Conservation (phyloP, 2,797 vertebrate genomes). For the Phataginus tetradactyla region DNA sequence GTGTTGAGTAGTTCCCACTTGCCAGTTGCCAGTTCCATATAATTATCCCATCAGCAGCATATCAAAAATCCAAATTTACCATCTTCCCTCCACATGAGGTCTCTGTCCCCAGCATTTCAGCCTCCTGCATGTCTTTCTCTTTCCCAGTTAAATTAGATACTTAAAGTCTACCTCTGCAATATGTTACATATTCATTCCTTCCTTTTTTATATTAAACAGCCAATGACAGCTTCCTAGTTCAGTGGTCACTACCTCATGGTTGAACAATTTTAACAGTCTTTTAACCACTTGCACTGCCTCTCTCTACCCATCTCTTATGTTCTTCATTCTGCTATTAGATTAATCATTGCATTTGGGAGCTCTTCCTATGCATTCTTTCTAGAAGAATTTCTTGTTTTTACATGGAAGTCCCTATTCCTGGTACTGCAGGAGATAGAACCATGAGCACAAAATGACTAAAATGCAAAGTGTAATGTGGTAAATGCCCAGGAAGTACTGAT, state of each 20-base stretch:
- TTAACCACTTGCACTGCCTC: background rate
- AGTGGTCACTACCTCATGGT: background rate
- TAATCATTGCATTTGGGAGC: background rate
- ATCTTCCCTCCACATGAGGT: background rate
- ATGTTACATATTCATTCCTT: background rate
- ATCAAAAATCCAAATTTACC: background rate
- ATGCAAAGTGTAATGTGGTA: background rate
- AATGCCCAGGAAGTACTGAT: background rate
- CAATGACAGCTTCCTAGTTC: background rate
- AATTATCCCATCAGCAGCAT: background rate
- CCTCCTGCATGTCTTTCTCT: background rate
- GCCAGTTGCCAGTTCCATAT: background rate
- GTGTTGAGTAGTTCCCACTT: background rate
- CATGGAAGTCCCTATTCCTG: background rate
- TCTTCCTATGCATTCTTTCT: background rate
- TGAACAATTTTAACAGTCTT: background rate
- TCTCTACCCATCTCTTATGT: background rate
- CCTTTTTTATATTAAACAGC: background rate
- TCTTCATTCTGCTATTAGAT: background rate
- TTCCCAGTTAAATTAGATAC: background rate
- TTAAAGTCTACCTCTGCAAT: background rate
- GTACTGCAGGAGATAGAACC: background rate
- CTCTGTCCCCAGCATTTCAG: background rate
- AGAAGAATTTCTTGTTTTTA: background rate
- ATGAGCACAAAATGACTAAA: background rate